Conservation (phyloP, 2,797 vertebrate genomes). For the Chlorospingus semifuscus region DNA sequence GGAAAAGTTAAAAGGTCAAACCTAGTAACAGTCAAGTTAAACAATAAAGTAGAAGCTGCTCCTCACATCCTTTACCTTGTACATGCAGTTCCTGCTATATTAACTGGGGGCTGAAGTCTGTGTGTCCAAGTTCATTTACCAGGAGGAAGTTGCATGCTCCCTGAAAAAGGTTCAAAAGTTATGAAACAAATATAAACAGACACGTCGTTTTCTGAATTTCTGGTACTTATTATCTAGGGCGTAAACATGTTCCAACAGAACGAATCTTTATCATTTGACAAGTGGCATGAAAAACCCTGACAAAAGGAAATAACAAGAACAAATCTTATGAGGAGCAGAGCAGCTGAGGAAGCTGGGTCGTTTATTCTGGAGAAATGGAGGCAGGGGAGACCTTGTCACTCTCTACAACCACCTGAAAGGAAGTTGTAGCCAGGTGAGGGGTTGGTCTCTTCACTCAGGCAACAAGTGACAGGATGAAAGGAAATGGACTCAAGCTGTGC, state of each 20-base stretch:
- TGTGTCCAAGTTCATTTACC: neutral
- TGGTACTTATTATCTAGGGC: neutral
- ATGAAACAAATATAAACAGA: conserved; percentile 8
- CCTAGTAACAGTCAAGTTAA: conserved; percentile 42
- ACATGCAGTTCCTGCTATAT: neutral
- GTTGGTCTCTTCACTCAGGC: neutral
- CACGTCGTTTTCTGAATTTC: neutral
- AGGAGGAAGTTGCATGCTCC: neutral
- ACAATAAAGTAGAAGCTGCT: conserved; percentile 35
- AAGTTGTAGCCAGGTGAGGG: neutral
- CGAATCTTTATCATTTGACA: neutral
- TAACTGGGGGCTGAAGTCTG: neutral
- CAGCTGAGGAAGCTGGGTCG: neutral
- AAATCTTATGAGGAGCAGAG: neutral
- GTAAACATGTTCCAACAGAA: neutral
- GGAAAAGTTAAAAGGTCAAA: conserved; percentile 48
- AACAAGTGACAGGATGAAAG: neutral
- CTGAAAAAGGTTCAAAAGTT: conserved; percentile 14
- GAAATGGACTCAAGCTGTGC: neutral
- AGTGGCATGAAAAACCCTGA: neutral
- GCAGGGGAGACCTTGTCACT: neutral
- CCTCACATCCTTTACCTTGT: neutral
- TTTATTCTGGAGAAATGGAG: neutral
- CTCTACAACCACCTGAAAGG: neutral
- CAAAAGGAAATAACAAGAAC: neutral